phyloP scores from a whole-genome alignment of 2,113 vertebrate genomes.

The Hystrix brachyura region DNA sequence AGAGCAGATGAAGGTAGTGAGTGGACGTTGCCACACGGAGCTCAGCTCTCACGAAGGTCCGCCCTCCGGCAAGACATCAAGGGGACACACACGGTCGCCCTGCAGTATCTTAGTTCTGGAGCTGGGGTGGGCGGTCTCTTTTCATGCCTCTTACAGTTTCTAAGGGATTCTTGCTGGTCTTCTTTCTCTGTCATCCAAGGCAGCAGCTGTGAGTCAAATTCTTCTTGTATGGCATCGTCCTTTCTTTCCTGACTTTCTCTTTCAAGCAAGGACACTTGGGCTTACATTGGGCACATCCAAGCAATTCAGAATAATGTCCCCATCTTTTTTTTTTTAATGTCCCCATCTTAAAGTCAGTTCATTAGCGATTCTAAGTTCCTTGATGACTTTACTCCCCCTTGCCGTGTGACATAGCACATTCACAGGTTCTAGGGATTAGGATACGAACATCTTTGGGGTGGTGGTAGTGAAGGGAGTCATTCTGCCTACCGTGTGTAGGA shows the following conservation, averaged over 20 bases:
- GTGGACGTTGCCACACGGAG: constrained; percentile 65
- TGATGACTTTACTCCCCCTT: not conserved
- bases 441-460: not conserved
- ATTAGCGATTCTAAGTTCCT: not conserved
- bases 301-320: not conserved
- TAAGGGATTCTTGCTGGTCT: not conserved
- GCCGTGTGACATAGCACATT: not conserved
- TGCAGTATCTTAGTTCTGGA: not conserved
- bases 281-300: not conserved
- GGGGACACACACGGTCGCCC: constrained; percentile 78
- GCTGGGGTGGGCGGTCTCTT: not conserved
- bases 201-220: not conserved
- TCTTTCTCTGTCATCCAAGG: not conserved
- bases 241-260: not conserved
- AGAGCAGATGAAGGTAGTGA: constrained; percentile 85
- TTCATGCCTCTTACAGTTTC: not conserved
- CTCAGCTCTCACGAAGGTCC: constrained; percentile 4
- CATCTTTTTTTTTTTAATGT: not conserved
- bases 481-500: not conserved
- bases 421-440: not conserved
- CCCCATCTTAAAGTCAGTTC: not conserved
- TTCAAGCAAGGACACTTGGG: not conserved
- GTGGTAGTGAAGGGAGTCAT: not conserved
- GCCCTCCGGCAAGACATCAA: constrained; percentile 73
- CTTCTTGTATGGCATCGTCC: not conserved